Percentiles rank a stretch among this genome's conserved stretches.
These are phyloP conservation scores for Nebria salina DNA, from an alignment of 2,888 invertebrate genomes.

Conservation along the genomic window DNA sequence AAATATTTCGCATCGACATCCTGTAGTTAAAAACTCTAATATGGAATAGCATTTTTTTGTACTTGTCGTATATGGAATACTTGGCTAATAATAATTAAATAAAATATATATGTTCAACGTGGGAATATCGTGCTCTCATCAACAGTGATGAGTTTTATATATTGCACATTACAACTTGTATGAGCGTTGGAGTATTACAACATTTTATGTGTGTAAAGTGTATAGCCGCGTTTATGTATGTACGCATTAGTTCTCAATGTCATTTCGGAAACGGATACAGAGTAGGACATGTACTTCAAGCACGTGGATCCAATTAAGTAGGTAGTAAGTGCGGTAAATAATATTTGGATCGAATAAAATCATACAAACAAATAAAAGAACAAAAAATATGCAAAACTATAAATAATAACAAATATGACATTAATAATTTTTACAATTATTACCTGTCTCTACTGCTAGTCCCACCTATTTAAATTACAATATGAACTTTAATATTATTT, in stretches of 20 bases:
- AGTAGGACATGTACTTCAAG: conserved; percentile 23
- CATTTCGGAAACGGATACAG: conserved; percentile 39
- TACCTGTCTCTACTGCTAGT: background rate
- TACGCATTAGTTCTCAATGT: conserved; percentile 25
- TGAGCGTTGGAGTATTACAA: conserved; percentile 6
- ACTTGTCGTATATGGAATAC: too few species aligned
- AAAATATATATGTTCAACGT: background rate
- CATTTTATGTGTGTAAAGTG: background rate
- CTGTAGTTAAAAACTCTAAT: too few species aligned
- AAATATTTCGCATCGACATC: too few species aligned
- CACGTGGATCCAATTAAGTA: conserved; percentile 22
- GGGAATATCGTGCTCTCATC: background rate
- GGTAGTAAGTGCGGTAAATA: background rate
- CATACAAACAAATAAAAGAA: too few species aligned
- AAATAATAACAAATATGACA: too few species aligned
- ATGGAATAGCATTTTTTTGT: too few species aligned
- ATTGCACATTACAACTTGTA: background rate
- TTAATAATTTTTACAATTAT: too few species aligned
- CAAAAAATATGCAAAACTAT: too few species aligned
- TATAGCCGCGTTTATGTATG: background rate
- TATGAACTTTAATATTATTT: conserved; percentile 23
- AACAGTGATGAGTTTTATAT: background rate
- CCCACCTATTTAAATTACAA: conserved; percentile 13
- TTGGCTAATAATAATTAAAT: too few species aligned
- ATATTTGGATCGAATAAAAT: background rate